Evolutionary conservation across 2,888 invertebrate species (phyloP), one percentile per base, ranked within the genome.

Genomic region (Hedychridium roseum): DNA sequence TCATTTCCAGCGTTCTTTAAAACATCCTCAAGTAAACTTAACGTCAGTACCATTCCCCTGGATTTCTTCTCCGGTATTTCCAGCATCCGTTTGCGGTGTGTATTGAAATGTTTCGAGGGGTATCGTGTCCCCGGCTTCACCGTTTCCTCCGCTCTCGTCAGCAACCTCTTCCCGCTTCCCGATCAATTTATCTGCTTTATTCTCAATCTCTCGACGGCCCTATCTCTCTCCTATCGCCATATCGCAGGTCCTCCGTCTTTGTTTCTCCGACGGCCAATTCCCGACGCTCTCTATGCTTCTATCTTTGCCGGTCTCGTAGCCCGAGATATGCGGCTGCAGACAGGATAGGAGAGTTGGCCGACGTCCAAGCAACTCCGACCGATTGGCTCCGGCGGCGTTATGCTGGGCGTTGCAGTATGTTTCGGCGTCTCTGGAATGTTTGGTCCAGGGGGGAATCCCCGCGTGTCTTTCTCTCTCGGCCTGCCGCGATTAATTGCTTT

Each of bases 351-450:
- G 54, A 73, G 60, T 68, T 76, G 76, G 75, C 74, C 43, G 23
- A 44, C 44, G 57, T 73, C 76, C 75, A 76, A 73, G 64, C 68
- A 70, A 72, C 71, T 74, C 66, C 57, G 52, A 70, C 60, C 74
- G 73, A 74, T 73, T 73, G 71, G 69, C 68, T 71, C 50, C 43
- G 39, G 40, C 39, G 14, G 36, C 37, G 34, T 43, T 38, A 21
- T 31, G 35, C 48, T 35, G 34, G 52, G 21, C 37, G 53, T 52
- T 50, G 63, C 62, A 62, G 57, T 48, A 60, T 55, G 66, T 51
- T 58, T 46, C 50, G 51, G 43, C 58, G 44, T 57, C 54, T 54
- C 53, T 57, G 64, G 62, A 66, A 66, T 66, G 62, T 67, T 64
- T 54, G 56, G 39, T 50, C 49, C 50, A n/a, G 55, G 53, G 46